Percentiles rank a stretch among this genome's conserved stretches.
Conservation (phyloP, 2,888 invertebrate genomes). For the Arenicola marina region DNA sequence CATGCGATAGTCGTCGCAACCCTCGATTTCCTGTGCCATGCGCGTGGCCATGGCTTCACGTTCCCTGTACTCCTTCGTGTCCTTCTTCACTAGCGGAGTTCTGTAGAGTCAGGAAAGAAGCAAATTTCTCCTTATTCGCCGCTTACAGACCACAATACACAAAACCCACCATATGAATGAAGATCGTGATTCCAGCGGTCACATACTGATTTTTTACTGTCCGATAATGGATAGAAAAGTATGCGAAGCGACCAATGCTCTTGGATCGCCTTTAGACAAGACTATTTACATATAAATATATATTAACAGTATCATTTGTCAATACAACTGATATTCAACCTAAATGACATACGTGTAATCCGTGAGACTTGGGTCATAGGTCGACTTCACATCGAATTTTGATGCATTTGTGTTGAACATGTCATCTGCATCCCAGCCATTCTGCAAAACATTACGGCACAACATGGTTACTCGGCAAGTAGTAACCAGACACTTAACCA, state of each 20-base stretch:
- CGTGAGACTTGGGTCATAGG: conserved; percentile 87
- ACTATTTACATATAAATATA: no score
- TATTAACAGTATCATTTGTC: no score
- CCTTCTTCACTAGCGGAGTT: conserved; percentile 80
- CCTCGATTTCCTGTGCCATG: conserved; percentile 92
- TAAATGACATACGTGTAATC: conserved; percentile 75
- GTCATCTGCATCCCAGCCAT: conserved; percentile 93
- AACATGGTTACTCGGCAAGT: no score
- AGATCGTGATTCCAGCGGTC: no score
- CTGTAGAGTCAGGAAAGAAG: conserved; percentile 36
- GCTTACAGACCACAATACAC: no score
- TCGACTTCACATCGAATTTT: conserved; percentile 88
- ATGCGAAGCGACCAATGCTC: no score
- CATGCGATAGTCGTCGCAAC: conserved; percentile 78
- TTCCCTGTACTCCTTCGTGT: conserved; percentile 84
- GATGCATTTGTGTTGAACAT: conserved; percentile 95
- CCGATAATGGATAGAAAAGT: no score
- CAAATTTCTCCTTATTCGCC: no score
- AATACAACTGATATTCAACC: neutral
- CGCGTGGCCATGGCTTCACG: conserved; percentile 85
- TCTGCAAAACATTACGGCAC: conserved; percentile 4
- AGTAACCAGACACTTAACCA: no score
- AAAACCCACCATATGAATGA: no score
- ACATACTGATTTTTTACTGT: no score
- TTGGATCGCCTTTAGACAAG: no score